phyloP scores from a whole-genome alignment of 2,113 vertebrate species.

The Bubo blakistoni region DNA sequence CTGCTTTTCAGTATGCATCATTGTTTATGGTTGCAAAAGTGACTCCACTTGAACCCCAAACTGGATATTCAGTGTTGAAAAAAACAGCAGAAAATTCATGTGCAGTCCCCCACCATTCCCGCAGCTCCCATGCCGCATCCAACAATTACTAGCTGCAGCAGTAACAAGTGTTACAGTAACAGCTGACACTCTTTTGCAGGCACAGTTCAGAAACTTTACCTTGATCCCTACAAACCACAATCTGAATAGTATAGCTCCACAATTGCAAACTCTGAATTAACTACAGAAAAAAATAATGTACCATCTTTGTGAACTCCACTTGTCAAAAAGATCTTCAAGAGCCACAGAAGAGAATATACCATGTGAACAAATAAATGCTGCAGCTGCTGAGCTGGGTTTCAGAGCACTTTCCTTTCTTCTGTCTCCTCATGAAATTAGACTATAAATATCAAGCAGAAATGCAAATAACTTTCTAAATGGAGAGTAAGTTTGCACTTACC shows the following conservation, averaged over 20 bases:
- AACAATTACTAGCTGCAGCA: background rate
- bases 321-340: background rate
- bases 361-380: background rate
- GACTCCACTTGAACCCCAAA: background rate
- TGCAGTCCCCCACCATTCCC: background rate
- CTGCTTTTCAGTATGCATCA: background rate
- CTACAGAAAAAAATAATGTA: background rate
- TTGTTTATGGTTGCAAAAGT: background rate
- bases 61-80: background rate
- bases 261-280: background rate
- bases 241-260: background rate
- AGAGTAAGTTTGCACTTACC: background rate
- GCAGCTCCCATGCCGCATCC: background rate
- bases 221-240: background rate
- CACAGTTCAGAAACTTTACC: background rate
- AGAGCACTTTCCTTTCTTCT: background rate
- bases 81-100: background rate
- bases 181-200: background rate
- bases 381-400: background rate
- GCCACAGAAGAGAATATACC: background rate
- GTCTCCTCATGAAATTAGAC: background rate
- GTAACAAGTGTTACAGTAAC: background rate
- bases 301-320: background rate
- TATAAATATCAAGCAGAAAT: background rate
- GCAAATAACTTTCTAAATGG: background rate